Evolutionary conservation across 1,140 invertebrate genomes (phyloP).

Genomic region (Papilio glaucus): DNA sequence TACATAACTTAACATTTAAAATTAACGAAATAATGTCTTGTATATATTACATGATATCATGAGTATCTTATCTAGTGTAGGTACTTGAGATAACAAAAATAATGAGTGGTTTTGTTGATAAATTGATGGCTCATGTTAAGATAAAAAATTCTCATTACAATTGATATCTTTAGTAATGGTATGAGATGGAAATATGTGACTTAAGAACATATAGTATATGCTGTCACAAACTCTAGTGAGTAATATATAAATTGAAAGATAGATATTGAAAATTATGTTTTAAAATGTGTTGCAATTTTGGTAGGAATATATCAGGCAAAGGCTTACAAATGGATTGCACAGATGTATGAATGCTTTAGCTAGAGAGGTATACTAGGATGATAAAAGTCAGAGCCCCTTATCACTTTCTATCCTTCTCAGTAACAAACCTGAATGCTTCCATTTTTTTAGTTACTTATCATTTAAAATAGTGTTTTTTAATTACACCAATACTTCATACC

Average conservation of each 20-base stretch:
- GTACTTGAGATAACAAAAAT: slow-evolving; percentile 23
- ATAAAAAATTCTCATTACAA: slow-evolving; percentile 19
- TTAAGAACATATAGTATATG: neutral
- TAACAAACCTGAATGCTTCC: no score
- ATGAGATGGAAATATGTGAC: slow-evolving; percentile 1
- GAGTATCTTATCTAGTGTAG: slow-evolving; percentile 33
- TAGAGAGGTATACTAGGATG: no score
- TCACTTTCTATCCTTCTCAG: no score
- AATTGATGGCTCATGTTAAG: slow-evolving; percentile 13
- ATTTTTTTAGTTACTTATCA: no score
- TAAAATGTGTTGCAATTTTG: neutral
- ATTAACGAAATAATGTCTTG: no score
- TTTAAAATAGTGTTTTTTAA: no score
- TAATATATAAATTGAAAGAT: neutral
- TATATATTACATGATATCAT: neutral
- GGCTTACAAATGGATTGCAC: no score
- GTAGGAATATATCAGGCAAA: no score
- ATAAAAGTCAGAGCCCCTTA: no score
- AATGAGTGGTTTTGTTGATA: neutral
- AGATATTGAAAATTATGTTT: neutral
- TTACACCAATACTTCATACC: no score
- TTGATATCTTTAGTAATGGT: neutral
- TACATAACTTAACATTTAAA: no score
- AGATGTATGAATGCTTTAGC: no score
- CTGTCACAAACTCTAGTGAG: neutral